Base-by-base conservation (phyloP, 2,113 vertebrate genomes). In the Xiphophorus maculatus region DNA sequence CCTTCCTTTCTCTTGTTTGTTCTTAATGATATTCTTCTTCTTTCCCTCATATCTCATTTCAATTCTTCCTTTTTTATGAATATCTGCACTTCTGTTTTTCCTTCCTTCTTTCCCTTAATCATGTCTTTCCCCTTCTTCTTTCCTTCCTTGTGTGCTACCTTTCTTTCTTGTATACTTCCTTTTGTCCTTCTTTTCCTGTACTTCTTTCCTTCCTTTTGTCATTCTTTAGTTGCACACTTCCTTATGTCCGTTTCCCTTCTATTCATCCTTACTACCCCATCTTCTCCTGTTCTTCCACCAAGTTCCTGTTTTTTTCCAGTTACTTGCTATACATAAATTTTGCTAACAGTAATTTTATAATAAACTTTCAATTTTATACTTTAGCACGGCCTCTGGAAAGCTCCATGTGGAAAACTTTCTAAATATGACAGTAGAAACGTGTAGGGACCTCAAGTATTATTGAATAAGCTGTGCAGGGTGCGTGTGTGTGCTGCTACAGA, bases 381-480 rank as follows among this genome's bases (percentile, higher is more conserved):
- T 48, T 19, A 48, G 19, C 15, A 48, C 5, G 14, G 44, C 44
- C 17, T 19, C 44, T 58, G 51, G 22, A 25, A 58, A 58, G 10
- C 22, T 58, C 1, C 25, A 10, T 25, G 22, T 58, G 22, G 8
- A 58, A n/a, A 58, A 7, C 6, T 58, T 58, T 11, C 3, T 7
- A n/a, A 25, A 58, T 54, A 3, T 58, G 51, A 58, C 51, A 58
- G 22, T 9, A 58, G 25, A 58, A 25, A 58, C 0, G 3, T 54
- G 51, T 25, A 54, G 44, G 44, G 14, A 48, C 44, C 44, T 17
- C 44, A 17, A 42, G 13, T 42, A 42, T 4, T 14, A 48, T 48
- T 35, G 32, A 40, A 68, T 80, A 84, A 88, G 87, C 64, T 87
- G 74, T n/a, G 76, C 40, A 0, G 40, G 29, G 37, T 30, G n/a